Evolutionary conservation across 2,113 vertebrate species (phyloP).

Genomic region (Plestiodon gilberti): DNA sequence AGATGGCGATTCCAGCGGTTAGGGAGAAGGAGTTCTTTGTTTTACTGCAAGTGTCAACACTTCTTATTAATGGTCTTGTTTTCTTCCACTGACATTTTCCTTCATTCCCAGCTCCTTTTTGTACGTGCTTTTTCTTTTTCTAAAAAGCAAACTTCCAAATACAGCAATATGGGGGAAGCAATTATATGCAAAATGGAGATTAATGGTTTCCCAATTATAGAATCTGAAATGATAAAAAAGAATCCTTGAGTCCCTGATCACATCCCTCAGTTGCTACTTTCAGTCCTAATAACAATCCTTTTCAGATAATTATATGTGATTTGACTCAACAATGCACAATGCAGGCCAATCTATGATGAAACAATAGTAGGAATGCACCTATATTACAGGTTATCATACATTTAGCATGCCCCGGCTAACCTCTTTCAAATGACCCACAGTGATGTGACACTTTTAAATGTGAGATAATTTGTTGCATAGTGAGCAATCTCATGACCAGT

Average conservation of each 20-base stretch:
- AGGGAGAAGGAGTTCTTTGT: not conserved
- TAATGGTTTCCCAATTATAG: not conserved
- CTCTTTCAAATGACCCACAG: not conserved
- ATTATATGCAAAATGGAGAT: not conserved
- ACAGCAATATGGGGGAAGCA: not conserved
- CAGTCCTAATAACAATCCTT: no score
- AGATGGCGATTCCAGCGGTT: not conserved
- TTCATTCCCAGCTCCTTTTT: not conserved
- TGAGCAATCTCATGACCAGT: not conserved
- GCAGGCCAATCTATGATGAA: not conserved
- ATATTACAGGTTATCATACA: not conserved
- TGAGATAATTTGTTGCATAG: not conserved
- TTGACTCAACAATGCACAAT: not conserved
- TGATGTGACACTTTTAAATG: not conserved
- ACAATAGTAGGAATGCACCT: not conserved
- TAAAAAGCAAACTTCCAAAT: not conserved
- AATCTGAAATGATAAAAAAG: not conserved
- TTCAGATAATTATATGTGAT: no score
- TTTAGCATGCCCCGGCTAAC: not conserved
- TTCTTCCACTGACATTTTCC: not conserved
- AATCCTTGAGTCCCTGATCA: not conserved
- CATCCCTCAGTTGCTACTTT: not conserved
- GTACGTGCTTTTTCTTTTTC: not conserved
- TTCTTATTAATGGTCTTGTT: not conserved
- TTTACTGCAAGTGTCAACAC: no score